Evolutionary conservation across 2,113 vertebrate genomes (phyloP), one percentile per base, ranked within the genome.

Genomic region (Pollachius pollachius): DNA sequence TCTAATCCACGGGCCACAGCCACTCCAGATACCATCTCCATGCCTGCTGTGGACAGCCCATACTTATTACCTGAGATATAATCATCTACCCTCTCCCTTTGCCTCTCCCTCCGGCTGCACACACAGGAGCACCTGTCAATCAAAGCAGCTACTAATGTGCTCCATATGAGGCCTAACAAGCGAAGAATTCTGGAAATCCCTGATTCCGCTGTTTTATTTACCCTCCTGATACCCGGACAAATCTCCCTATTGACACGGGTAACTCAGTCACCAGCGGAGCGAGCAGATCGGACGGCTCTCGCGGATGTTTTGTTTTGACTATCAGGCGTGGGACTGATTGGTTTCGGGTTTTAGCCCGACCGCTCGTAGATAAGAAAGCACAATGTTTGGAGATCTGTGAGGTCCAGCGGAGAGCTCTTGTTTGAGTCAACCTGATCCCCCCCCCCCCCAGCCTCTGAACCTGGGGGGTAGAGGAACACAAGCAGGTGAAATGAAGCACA

Each of bases 401-500:
- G 80, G 83, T 78, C 77, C 13, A 37, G 68, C 82, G 72, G 65
- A 83, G 84, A 77, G 71, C 76, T 70, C 81, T 88, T 91, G 89
- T 90, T 91, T 88, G 89, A 92, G 92, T 90, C 89, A 92, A 92
- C 74, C 79, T 89, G 87, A 89, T 91, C 86, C 86, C 82, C 5
- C 37, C 37, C 37, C 34, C 34, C 34, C 78, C n/a, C 69, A 85
- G 87, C 85, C 82, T 89, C 90, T 91, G 87, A 88, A 90, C 88
- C 85, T 87, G 84, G 86, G 88, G 77, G 85, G 81, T 89, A 89
- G 88, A 85, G 84, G 87, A 89, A 89, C 88, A 90, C 85, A 85
- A 87, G 87, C 83, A 88, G 85, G 90, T 92, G 90, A 92, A 93
- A 92, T 91, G 90, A 91, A 92, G 87, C 91, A 89, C 87, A 92